A percentile compares a stretch with the other conserved stretches of the same genome.
These are phyloP conservation scores for Buceros bicornis DNA, from an alignment of 2,797 vertebrate species.

Conservation along the genomic window DNA sequence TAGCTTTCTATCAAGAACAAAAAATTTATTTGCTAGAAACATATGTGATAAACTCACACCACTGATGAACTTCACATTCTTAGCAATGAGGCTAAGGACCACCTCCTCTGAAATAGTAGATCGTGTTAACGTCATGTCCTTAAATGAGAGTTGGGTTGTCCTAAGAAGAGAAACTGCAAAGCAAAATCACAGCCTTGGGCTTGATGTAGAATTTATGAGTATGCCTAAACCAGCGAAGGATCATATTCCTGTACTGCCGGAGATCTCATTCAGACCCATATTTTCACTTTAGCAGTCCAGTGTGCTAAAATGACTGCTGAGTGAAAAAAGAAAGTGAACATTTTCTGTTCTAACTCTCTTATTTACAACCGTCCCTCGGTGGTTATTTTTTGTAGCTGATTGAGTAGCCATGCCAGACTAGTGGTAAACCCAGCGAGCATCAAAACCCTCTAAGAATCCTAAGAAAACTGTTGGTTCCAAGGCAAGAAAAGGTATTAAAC, in stretches of 20 bases:
- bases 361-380: neutral
- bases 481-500: neutral
- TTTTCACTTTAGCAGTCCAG: neutral
- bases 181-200: too few relatives aligned
- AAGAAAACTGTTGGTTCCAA: neutral
- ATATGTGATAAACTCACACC: neutral
- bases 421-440: neutral
- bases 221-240: neutral
- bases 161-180: neutral
- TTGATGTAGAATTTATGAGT: neutral
- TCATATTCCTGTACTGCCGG: accelerated
- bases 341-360: neutral
- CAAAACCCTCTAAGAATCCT: neutral
- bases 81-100: neutral
- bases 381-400: neutral
- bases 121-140: neutral
- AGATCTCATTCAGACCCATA: neutral
- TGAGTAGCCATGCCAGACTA: neutral
- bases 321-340: neutral
- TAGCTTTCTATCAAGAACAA: neutral
- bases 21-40: neutral
- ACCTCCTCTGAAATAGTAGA: neutral
- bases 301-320: neutral
- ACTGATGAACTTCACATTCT: neutral
- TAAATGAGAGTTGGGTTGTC: neutral